These are phyloP conservation scores for Rhagium mordax DNA, from an alignment of 2,888 invertebrate genomes.

Conservation along the genomic window DNA sequence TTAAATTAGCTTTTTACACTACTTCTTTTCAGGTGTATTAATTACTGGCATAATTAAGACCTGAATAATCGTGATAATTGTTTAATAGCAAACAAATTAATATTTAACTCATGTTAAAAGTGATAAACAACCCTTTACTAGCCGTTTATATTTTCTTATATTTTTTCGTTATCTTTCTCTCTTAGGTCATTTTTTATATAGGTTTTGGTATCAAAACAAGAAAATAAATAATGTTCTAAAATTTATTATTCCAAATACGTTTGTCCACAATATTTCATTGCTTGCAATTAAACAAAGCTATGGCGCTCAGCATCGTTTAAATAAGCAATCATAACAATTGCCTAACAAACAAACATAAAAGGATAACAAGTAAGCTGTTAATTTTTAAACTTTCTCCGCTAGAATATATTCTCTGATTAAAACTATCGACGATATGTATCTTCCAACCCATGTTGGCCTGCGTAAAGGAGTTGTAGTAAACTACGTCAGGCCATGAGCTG, in stretches of 20 bases:
- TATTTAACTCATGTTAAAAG: slow-evolving; percentile 1
- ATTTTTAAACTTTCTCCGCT: background rate
- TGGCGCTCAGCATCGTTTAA: slow-evolving; percentile 45
- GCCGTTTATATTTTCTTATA: too few species aligned
- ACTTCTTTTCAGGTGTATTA: slow-evolving; percentile 41
- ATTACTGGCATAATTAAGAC: slow-evolving; percentile 43
- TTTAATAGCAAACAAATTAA: slow-evolving; percentile 33
- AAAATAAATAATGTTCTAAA: slow-evolving; percentile 11
- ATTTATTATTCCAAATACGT: slow-evolving; percentile 19
- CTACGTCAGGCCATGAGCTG: slow-evolving; percentile 90
- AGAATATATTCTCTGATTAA: slow-evolving; percentile 65
- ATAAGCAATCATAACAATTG: slow-evolving; percentile 61
- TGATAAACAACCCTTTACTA: too few species aligned
- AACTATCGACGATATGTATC: slow-evolving; percentile 90
- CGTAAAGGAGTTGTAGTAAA: slow-evolving; percentile 95
- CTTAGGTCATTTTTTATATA: background rate
- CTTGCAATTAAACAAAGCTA: slow-evolving; percentile 30
- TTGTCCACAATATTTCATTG: slow-evolving; percentile 15
- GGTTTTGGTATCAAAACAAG: slow-evolving; percentile 12
- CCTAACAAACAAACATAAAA: slow-evolving; percentile 58
- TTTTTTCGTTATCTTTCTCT: too few species aligned
- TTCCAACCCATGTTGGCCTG: slow-evolving; percentile 97
- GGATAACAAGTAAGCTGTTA: slow-evolving; percentile 32
- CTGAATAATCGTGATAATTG: slow-evolving; percentile 33
- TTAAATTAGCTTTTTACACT: background rate